Conservation (phyloP, 2,888 invertebrate species). For the Drosophila meridionalis region DNA sequence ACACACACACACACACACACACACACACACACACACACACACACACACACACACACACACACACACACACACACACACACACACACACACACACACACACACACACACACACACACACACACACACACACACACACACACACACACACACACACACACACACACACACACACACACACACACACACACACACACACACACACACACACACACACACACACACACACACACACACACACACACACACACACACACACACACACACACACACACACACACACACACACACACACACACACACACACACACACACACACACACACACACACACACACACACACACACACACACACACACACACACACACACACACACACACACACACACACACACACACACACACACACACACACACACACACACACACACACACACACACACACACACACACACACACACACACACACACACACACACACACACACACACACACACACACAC, state of each 20-base stretch:
- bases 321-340: slow-evolving; percentile 26
- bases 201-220: slow-evolving; percentile 26
- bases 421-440: slow-evolving; percentile 26
- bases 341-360: slow-evolving; percentile 26
- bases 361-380: slow-evolving; percentile 26
- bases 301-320: slow-evolving; percentile 26
- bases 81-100: slow-evolving; percentile 26
- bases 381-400: slow-evolving; percentile 26
- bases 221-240: slow-evolving; percentile 26
- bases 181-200: slow-evolving; percentile 26
- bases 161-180: slow-evolving; percentile 26
- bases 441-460: slow-evolving; percentile 26
- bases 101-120: slow-evolving; percentile 26
- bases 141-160: slow-evolving; percentile 26
- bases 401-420: slow-evolving; percentile 26
- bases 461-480: slow-evolving; percentile 26
- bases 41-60: slow-evolving; percentile 26
- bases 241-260: slow-evolving; percentile 26
- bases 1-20: slow-evolving; percentile 26
- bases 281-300: slow-evolving; percentile 26
- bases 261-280: slow-evolving; percentile 26
- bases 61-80: slow-evolving; percentile 26
- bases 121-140: slow-evolving; percentile 26
- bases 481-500: slow-evolving; percentile 26
- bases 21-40: slow-evolving; percentile 26